Evolutionary conservation across 1,140 invertebrate genomes (phyloP), one percentile per base, ranked within the genome.

Genomic region (Saxidomus purpurata): DNA sequence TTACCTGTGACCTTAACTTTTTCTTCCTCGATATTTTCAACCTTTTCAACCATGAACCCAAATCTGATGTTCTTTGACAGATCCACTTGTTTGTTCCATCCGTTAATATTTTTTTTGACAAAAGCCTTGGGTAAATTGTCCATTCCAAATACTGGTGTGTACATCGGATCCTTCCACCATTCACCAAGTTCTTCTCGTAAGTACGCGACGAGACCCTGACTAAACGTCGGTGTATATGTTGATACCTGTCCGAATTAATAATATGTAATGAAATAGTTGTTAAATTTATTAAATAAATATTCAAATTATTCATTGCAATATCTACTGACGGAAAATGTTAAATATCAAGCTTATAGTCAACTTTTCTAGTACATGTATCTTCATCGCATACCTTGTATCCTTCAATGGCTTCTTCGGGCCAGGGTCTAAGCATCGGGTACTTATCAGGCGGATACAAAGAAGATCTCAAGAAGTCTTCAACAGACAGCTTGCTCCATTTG

Each of bases 121-220:
- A 92, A 91, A 6, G 84, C 28, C n/a, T 89, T 81, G 17, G 90
- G 76, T 3, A 92, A 19, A 0, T 63, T 47, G 0, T 89, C 83
- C 91, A 92, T 92, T 13, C 89, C 91, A 34, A 84, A 59, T 22
- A 36, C 59, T 15, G 91, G 91, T 25, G 91, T 89, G 47, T 89
- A 61, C 28, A 89, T 17, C 1, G 25, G 25, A 38, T 90, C 79
- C 34, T n/a, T 19, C 91, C 91, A 91, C 89, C 89, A 92, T 31
- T 79, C 8, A 0, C 91, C 87, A 31, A 92, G 25, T 25, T 55
- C 55, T 22, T 91, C 84, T 43, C 91, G 69, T 15, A 92, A 22
- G 25, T 52, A 59, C 25, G 74, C 67, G 15, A 88, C 91, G 34
- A 92, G 38, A 59, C 19, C 43, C 31, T 34, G 15, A 19, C 40